phyloP scores from a whole-genome alignment of 2,888 invertebrate genomes.

The Microchrysa polita region DNA sequence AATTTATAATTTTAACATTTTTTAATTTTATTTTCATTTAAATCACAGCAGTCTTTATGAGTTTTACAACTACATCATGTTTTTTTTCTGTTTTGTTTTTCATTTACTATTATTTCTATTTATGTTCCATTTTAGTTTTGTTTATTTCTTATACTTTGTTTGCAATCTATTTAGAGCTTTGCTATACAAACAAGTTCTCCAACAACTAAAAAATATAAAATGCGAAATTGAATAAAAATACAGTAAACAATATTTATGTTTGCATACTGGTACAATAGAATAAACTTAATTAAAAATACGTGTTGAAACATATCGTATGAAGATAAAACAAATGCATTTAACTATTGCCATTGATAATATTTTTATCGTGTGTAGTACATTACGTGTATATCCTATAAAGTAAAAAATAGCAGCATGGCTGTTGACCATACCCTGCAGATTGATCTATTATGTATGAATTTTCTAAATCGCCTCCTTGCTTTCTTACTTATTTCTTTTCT shows the following conservation, averaged over 20 bases:
- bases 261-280: no score
- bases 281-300: background rate
- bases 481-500: constrained; percentile 6
- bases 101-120: constrained; percentile 6
- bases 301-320: no score
- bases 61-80: constrained; percentile 48
- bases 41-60: constrained; percentile 51
- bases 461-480: no score
- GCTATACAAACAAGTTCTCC: constrained; percentile 36
- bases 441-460: no score
- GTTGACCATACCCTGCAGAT: no score
- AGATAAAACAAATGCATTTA: no score
- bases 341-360: no score
- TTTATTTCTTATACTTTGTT: background rate
- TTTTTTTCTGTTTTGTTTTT: constrained; percentile 41
- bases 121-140: no score
- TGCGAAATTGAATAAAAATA: constrained; percentile 3
- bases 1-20: constrained; percentile 48
- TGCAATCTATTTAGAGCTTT: constrained; percentile 3
- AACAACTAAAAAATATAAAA: constrained; percentile 30
- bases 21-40: constrained; percentile 47
- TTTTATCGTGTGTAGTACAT: no score
- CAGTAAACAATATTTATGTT: no score
- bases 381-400: no score
- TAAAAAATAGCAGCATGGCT: no score